Conservation (phyloP, 2,797 vertebrate species). For the Labeo calbasu region DNA sequence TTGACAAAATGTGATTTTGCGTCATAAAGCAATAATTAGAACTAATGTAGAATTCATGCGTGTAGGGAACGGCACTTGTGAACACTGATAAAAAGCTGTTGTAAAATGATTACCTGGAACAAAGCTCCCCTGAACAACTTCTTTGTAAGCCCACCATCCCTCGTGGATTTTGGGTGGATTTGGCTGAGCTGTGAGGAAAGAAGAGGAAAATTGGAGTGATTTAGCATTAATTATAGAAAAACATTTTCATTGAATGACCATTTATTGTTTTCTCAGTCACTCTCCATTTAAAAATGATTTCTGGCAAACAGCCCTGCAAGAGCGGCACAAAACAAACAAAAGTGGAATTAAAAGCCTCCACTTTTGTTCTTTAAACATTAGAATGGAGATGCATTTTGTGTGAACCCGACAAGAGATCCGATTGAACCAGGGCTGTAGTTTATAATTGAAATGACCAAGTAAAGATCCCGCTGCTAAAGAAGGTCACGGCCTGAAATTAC, state of each 20-base stretch:
- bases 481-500: conserved; percentile 70
- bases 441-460: conserved; percentile 73
- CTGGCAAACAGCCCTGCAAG: conserved; percentile 48
- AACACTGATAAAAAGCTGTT: conserved; percentile 39
- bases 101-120: conserved; percentile 88
- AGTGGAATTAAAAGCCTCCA: conserved; percentile 28
- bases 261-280: conserved; percentile 5
- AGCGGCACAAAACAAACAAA: conserved; percentile 41
- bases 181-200: conserved; percentile 87
- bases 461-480: conserved; percentile 67
- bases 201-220: conserved; percentile 55
- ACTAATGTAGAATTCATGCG: background rate
- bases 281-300: conserved; percentile 48
- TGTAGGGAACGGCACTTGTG: background rate
- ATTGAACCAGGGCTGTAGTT: conserved; percentile 70
- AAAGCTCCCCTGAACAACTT: conserved; percentile 98
- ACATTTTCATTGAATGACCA: conserved; percentile 28
- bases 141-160: conserved; percentile 99
- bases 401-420: conserved; percentile 63
- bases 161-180: conserved; percentile 97
- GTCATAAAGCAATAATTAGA: conserved; percentile 1
- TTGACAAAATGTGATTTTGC: background rate
- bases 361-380: conserved; percentile 57
- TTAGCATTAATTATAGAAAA: conserved; percentile 43
- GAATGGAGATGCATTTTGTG: conserved; percentile 66